phyloP scores from a whole-genome alignment of 1,140 invertebrate genomes.

The Nilaparvata lugens region DNA sequence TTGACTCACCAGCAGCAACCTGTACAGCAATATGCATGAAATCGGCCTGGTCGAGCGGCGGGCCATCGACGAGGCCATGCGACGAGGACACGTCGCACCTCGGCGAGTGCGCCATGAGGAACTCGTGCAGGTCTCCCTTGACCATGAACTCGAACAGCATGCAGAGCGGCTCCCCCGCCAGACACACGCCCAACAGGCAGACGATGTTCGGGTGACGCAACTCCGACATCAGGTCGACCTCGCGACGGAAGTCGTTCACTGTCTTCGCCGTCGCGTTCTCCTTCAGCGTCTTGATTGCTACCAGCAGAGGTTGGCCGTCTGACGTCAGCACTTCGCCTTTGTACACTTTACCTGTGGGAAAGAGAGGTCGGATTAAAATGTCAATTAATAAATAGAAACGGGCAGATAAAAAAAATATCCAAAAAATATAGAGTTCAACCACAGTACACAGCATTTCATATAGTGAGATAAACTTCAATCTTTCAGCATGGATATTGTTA shows the following conservation, averaged over 20 bases:
- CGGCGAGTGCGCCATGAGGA: slow-evolving; percentile 81
- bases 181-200: slow-evolving; percentile 83
- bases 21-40: slow-evolving; percentile 79
- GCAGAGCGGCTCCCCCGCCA: slow-evolving; percentile 84
- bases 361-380: too few relatives aligned
- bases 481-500: too few relatives aligned
- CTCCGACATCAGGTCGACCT: slow-evolving; percentile 86
- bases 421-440: too few relatives aligned
- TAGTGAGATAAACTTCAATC: too few relatives aligned
- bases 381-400: too few relatives aligned
- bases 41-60: slow-evolving; percentile 65
- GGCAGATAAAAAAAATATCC: too few relatives aligned
- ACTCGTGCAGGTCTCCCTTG: slow-evolving; percentile 90
- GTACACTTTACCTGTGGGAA: slow-evolving; percentile 81
- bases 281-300: slow-evolving; percentile 91
- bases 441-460: too few relatives aligned
- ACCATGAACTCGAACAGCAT: slow-evolving; percentile 97
- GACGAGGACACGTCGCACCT: slow-evolving; percentile 44
- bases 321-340: slow-evolving; percentile 80
- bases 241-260: slow-evolving; percentile 80
- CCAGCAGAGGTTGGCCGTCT: slow-evolving; percentile 52
- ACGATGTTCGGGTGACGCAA: slow-evolving; percentile 93
- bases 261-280: slow-evolving; percentile 88
- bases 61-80: slow-evolving; percentile 56
- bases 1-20: slow-evolving; percentile 65